A percentile compares a stretch with the other conserved stretches of the same genome.
These are phyloP conservation scores for Diaphora mendica DNA, from an alignment of 2,888 invertebrate genomes.

Conservation along the genomic window DNA sequence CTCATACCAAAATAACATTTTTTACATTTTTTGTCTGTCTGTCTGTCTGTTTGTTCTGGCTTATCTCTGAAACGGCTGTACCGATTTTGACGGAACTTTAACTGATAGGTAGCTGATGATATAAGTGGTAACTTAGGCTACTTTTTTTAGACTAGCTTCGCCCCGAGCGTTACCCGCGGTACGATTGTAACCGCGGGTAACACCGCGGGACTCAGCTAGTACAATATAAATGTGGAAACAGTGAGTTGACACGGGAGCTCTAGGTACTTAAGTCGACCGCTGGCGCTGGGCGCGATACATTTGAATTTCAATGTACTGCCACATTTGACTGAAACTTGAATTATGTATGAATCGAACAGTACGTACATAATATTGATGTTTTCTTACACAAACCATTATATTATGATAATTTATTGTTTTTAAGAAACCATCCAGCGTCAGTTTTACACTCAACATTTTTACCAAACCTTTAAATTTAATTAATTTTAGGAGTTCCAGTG, in stretches of 20 bases:
- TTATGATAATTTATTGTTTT: neutral
- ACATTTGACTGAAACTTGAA: slow-evolving; percentile 43
- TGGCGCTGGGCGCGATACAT: slow-evolving; percentile 24
- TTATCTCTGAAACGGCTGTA: too few species aligned
- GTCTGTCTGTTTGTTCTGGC: too few species aligned
- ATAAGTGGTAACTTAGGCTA: too few species aligned
- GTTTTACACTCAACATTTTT: neutral
- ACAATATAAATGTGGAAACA: slow-evolving; percentile 1
- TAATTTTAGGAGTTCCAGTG: neutral
- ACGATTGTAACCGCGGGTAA: too few species aligned
- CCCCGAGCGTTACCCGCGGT: too few species aligned
- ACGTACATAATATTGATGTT: neutral
- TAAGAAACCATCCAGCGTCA: neutral
- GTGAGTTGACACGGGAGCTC: neutral
- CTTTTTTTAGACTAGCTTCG: too few species aligned
- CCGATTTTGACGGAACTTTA: too few species aligned
- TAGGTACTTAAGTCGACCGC: slow-evolving; percentile 10
- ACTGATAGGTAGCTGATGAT: too few species aligned
- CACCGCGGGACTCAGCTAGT: too few species aligned
- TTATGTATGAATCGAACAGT: slow-evolving; percentile 7
- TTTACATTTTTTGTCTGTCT: too few species aligned
- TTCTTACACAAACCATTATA: neutral
- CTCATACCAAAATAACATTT: too few species aligned
- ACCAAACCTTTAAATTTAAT: neutral
- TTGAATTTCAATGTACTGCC: slow-evolving; percentile 45